Evolutionary conservation across 1,140 invertebrate genomes (phyloP), one percentile per base, ranked within the genome.

Genomic region (Scylla paramamosain): DNA sequence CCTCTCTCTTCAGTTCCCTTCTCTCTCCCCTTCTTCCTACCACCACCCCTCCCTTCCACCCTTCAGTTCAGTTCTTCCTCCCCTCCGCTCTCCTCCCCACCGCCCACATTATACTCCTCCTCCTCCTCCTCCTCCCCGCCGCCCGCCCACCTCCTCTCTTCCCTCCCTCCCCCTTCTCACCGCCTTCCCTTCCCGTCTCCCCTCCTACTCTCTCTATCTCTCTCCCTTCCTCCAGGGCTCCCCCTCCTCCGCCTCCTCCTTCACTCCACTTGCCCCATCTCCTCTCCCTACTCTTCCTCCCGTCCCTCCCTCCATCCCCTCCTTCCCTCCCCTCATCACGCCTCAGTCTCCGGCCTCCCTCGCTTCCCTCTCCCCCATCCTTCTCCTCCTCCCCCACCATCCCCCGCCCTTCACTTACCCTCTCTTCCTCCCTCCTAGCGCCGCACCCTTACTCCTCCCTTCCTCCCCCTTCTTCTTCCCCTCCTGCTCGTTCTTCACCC

Each of bases 1-100:
- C 25, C 67, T 77, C 25, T 77, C 67, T 77, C 67, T 77, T n/a
- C 1, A n/a, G 67, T 77, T 77, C 67, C 67, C 67, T 77, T 77
- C 67, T 25, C 67, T 25, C 67, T 77, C 67, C 67, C 67, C 67
- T 77, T 59, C 52, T 59, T 59, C 52, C 52, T 20, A 59, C 52
- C 52, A 59, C 52, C 67, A 77, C 67, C 67, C 67, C 67, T n/a
- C 67, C 67, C 25, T n/a, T 77, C 67, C 67, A 77, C 67, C 67
- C 67, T 77, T 77, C 67, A 77, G 67, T n/a, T 77, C 67, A 77
- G 25, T 77, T 77, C 67, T 77, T n/a, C 67, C 67, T 77, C 67
- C 67, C 67, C 67, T 77, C 25, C 67, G 67, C 25, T 77, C 67
- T 77, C 67, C 67, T 77, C 67, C 67, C 67, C 20, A n/a, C 67